These are phyloP conservation scores for Hypsopygia costalis DNA, from an alignment of 2,888 invertebrate species.

Conservation along the genomic window DNA sequence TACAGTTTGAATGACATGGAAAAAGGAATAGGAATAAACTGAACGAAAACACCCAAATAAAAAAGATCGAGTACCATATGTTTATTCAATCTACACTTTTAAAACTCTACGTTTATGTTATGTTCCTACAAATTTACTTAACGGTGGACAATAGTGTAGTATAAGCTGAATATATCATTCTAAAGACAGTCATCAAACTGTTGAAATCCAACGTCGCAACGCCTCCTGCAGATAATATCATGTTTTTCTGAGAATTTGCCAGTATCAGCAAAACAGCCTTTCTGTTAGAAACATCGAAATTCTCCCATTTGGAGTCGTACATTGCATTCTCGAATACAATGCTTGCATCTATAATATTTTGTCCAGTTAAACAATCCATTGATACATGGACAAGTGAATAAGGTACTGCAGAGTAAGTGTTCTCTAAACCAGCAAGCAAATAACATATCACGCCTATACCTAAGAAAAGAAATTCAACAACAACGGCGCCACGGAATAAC, in stretches of 20 bases:
- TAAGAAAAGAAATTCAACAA: constrained; percentile 40
- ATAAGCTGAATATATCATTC: constrained; percentile 38
- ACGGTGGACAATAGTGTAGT: constrained; percentile 31
- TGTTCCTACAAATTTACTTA: too few relatives aligned
- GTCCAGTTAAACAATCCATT: constrained; percentile 39
- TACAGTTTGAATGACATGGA: too few relatives aligned
- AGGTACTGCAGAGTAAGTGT: constrained; percentile 45
- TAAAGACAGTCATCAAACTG: constrained; percentile 34
- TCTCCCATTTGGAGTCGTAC: constrained; percentile 42
- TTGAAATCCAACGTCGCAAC: constrained; percentile 31
- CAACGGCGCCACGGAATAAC: constrained; percentile 40
- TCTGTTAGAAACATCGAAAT: constrained; percentile 33
- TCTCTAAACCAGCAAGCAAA: constrained; percentile 49
- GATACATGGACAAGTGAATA: constrained; percentile 44
- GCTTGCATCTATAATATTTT: constrained; percentile 38
- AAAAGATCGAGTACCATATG: too few relatives aligned
- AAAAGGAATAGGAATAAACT: too few relatives aligned
- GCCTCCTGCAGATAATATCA: constrained; percentile 39
- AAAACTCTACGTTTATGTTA: too few relatives aligned
- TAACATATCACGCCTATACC: constrained; percentile 41
- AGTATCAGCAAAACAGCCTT: constrained; percentile 36
- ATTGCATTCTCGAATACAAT: constrained; percentile 31
- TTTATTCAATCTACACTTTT: too few relatives aligned
- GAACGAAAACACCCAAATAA: too few relatives aligned
- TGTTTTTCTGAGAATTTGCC: constrained; percentile 35